These are phyloP conservation scores for Hydrotaea cyrtoneurina DNA, from an alignment of 2,888 invertebrate species.

Conservation along the genomic window DNA sequence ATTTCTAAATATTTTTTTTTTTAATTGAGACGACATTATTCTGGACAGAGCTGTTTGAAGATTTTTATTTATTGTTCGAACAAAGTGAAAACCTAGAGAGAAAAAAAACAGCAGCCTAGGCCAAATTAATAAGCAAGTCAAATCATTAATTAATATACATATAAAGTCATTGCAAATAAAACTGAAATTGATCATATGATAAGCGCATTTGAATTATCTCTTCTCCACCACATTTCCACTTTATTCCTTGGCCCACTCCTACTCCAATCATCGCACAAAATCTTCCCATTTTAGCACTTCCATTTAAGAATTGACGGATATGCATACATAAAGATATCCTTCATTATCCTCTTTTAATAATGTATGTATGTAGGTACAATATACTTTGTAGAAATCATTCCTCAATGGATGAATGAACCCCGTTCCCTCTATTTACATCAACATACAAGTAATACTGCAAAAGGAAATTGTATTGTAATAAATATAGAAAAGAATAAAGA, in stretches of 20 bases:
- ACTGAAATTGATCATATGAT: constrained; percentile 35
- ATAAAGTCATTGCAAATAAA: constrained; percentile 31
- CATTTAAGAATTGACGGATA: constrained; percentile 33
- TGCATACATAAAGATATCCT: constrained; percentile 25
- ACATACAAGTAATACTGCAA: constrained; percentile 20
- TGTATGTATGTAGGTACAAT: background rate
- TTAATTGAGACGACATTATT: constrained; percentile 50
- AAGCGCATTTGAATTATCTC: constrained; percentile 27
- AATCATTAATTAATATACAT: constrained; percentile 44
- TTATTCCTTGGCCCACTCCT: background rate
- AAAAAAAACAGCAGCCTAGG: constrained; percentile 50
- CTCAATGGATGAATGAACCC: constrained; percentile 13
- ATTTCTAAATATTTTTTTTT: constrained; percentile 52
- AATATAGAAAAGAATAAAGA: constrained; percentile 1
- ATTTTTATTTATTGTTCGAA: constrained; percentile 47
- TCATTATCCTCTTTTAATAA: background rate
- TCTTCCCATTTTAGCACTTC: constrained; percentile 61
- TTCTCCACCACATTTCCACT: constrained; percentile 1
- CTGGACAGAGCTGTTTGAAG: constrained; percentile 53
- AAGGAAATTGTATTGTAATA: constrained; percentile 41
- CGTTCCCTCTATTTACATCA: constrained; percentile 26
- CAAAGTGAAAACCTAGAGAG: constrained; percentile 33
- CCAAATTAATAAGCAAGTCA: constrained; percentile 55
- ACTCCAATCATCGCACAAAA: constrained; percentile 19
- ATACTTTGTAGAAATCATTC: background rate